A percentile compares a stretch with the other conserved stretches of the same genome.
These are phyloP conservation scores for Torymus tubicola DNA, from an alignment of 2,888 invertebrate genomes.

Conservation along the genomic window DNA sequence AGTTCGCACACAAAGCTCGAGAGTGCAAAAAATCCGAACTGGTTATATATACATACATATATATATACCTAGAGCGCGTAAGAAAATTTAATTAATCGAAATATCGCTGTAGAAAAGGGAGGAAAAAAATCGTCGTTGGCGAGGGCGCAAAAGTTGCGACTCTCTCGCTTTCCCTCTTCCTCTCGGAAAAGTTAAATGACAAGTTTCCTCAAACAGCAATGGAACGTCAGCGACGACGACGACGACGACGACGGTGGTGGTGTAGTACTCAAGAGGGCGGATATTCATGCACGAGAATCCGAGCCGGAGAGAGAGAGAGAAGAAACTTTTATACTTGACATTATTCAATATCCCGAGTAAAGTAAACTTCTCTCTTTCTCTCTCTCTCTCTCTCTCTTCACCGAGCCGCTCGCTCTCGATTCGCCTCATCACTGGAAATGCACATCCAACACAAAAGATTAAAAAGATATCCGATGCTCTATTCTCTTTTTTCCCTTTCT, in stretches of 20 bases:
- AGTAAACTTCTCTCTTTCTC: slow-evolving; percentile 46
- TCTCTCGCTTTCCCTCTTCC: background rate
- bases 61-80: too few relatives aligned
- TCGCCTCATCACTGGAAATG: slow-evolving; percentile 30
- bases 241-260: background rate
- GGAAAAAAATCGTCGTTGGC: background rate
- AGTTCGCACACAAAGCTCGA: too few relatives aligned
- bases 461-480: slow-evolving; percentile 46
- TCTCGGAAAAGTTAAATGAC: slow-evolving; percentile 52
- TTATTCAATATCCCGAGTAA: slow-evolving; percentile 49
- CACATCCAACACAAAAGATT: slow-evolving; percentile 54
- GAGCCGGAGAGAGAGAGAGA: background rate
- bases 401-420: background rate
- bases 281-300: slow-evolving; percentile 51
- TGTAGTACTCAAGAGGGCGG: background rate
- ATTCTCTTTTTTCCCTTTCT: slow-evolving; percentile 23
- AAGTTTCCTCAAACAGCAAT: slow-evolving; percentile 34
- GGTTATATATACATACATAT: too few relatives aligned
- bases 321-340: slow-evolving; percentile 52
- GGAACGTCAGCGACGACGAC: background rate
- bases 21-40: too few relatives aligned
- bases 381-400: background rate
- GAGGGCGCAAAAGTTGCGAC: background rate
- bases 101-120: slow-evolving; percentile 8
- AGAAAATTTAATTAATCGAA: slow-evolving; percentile 49